Conservation (phyloP, 2,888 invertebrate species). For the Orchesellides sinensis region DNA sequence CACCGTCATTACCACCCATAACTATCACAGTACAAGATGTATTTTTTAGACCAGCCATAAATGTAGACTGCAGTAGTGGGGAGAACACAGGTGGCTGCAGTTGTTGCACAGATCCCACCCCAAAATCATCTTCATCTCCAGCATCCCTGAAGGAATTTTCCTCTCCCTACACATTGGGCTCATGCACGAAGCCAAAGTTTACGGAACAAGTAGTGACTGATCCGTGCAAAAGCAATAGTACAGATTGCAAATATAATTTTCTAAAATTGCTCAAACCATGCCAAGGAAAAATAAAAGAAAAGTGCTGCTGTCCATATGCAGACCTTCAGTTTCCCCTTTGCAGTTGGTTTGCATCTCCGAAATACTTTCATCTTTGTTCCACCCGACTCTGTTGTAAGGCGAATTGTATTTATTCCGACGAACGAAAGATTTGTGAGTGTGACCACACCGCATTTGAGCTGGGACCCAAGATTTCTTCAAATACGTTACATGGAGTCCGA, state of each 20-base stretch:
- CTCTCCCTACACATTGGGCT: too few species aligned
- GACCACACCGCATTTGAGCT: background rate
- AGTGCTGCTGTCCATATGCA: slow-evolving; percentile 29
- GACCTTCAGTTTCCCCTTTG: slow-evolving; percentile 2
- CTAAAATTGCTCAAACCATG: slow-evolving; percentile 21
- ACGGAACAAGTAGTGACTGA: too few species aligned
- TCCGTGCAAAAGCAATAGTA: too few species aligned
- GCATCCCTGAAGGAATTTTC: too few species aligned
- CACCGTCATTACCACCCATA: too few species aligned
- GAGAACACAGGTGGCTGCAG: too few species aligned
- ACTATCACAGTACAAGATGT: too few species aligned
- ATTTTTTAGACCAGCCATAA: too few species aligned
- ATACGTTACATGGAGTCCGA: slow-evolving; percentile 51
- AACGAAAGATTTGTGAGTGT: background rate
- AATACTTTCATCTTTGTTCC: slow-evolving; percentile 23
- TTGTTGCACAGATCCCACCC: too few species aligned
- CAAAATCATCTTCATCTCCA: too few species aligned
- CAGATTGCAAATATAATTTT: slow-evolving; percentile 27
- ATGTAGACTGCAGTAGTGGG: too few species aligned
- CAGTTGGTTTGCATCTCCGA: slow-evolving; percentile 50
- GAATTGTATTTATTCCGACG: background rate
- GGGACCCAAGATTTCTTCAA: slow-evolving; percentile 33
- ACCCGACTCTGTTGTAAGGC: slow-evolving; percentile 1
- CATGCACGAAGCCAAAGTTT: too few species aligned
- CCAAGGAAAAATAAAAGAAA: background rate